A percentile compares a stretch with the other conserved stretches of the same genome.
These are phyloP conservation scores for Anolis sagrei DNA, from an alignment of 2,113 vertebrate species.

Conservation along the genomic window DNA sequence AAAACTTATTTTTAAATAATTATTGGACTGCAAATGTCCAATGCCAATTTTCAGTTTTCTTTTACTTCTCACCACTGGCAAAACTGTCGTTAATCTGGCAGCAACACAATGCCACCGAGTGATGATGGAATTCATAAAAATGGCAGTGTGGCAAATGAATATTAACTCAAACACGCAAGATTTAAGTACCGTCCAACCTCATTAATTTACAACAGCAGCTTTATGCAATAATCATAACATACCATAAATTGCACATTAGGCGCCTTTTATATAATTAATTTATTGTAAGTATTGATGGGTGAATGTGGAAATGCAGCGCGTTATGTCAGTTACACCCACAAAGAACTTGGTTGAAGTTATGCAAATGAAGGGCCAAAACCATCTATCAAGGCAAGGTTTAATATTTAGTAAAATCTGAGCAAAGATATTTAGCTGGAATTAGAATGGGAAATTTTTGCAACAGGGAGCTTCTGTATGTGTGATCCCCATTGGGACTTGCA, in stretches of 20 bases:
- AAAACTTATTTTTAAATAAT: constrained; percentile 63
- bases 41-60: constrained; percentile 51
- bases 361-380: not conserved
- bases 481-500: no score
- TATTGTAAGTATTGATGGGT: not conserved
- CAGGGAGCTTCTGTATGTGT: not conserved
- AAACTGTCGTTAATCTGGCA: constrained; percentile 35
- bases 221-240: not conserved
- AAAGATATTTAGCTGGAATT: not conserved
- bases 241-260: constrained; percentile 11
- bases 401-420: not conserved
- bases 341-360: not conserved
- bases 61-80: constrained; percentile 37
- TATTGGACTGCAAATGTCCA: constrained; percentile 73
- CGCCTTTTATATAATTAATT: not conserved
- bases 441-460: not conserved
- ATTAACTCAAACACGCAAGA: fast-evolving
- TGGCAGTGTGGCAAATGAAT: not conserved
- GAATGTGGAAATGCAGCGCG: not conserved
- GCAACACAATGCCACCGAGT: not conserved
- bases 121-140: constrained; percentile 31
- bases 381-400: not conserved
- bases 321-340: not conserved
- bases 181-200: not conserved
- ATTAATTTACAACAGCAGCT: constrained; percentile 7